Evolutionary conservation across 2,888 invertebrate genomes (phyloP).

Genomic region (Neelides folsomi): DNA sequence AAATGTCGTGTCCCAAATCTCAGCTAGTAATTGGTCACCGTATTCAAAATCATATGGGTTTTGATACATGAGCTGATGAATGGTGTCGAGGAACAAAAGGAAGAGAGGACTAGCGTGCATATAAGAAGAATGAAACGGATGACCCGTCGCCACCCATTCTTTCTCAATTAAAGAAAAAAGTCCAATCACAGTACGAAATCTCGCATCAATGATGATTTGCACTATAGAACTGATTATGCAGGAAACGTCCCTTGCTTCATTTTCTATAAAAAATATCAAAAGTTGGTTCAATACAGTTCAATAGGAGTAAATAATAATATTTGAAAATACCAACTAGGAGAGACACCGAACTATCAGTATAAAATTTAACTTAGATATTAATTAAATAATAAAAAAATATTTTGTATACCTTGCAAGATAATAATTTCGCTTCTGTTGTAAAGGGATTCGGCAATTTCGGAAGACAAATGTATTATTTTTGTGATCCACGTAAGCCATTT

Average conservation of each 20-base stretch:
- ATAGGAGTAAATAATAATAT: no score
- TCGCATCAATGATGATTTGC: slow-evolving; percentile 73
- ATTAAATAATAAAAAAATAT: no score
- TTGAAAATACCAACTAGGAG: neutral
- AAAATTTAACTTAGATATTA: no score
- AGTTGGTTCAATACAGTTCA: no score
- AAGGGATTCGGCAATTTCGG: slow-evolving; percentile 55
- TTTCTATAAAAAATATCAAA: slow-evolving; percentile 48
- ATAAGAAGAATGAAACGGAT: slow-evolving; percentile 53
- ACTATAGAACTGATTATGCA: slow-evolving; percentile 73
- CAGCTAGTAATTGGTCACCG: slow-evolving; percentile 80
- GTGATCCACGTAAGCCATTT: slow-evolving; percentile 76
- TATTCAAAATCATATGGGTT: slow-evolving; percentile 81
- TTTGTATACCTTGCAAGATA: slow-evolving; percentile 60
- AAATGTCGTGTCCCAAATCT: slow-evolving; percentile 60
- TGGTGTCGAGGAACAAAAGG: slow-evolving; percentile 81
- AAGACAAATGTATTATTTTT: slow-evolving; percentile 57
- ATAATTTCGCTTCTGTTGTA: slow-evolving; percentile 50
- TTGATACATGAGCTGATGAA: slow-evolving; percentile 80
- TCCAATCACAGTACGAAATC: slow-evolving; percentile 66
- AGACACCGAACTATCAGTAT: neutral
- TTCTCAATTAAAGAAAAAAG: slow-evolving; percentile 85
- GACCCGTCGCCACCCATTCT: slow-evolving; percentile 87
- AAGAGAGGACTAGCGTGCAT: slow-evolving; percentile 52
- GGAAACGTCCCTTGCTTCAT: slow-evolving; percentile 71